Base-by-base conservation (phyloP, 2,888 invertebrate species). In the Calameuta filiformis region DNA sequence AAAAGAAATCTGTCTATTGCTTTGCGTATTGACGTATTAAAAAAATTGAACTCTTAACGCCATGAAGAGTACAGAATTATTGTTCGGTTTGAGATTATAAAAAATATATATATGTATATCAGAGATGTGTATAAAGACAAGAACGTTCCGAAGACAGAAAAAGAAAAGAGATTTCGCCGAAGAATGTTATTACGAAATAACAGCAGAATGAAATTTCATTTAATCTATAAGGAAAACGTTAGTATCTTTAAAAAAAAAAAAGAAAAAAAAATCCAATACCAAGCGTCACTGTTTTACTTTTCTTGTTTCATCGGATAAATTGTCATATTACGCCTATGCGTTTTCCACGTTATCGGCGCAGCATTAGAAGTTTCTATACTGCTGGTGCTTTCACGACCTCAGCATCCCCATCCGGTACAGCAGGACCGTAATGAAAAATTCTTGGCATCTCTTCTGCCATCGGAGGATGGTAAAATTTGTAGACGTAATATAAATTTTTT, bases 401-500 rank as follows among this genome's bases (percentile, higher is more conserved):
- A 56, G 56, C 56, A 56, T 56, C 23, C 23, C 23, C 56, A 56
- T 23, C 23, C 23, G 56, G 6, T 56, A 56, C 56, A 56, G 56
- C 9, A 56, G 56, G 23, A 56, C 23, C 23, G 9, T 56, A 56
- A 56, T 56, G 56, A 56, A 56, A 56, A 56, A 56, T 56, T 56
- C 56, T 56, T 56, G 23, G 56, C 23, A 9, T 23, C 56, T 23
- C 56, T 23, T 23, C 23, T 23, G 56, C 23, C 56, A 56, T 56
- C 9, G 56, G 23, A 56, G 9, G 23, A 56, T 56, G 56, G 23
- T 23, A 56, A 56, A 56, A 56, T 56, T 56, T 23, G 23, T 23
- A 56, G 56, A 56, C 56, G 56, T 56, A 9, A 56, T 56, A 56
- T 56, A 56, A 2, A 56, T 12, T 69, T 77, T 79, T 82, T 83